Evolutionary conservation across 35 echinoderm and acorn worm species (phyloP).

Genomic region (Apostichopus japonicus): DNA sequence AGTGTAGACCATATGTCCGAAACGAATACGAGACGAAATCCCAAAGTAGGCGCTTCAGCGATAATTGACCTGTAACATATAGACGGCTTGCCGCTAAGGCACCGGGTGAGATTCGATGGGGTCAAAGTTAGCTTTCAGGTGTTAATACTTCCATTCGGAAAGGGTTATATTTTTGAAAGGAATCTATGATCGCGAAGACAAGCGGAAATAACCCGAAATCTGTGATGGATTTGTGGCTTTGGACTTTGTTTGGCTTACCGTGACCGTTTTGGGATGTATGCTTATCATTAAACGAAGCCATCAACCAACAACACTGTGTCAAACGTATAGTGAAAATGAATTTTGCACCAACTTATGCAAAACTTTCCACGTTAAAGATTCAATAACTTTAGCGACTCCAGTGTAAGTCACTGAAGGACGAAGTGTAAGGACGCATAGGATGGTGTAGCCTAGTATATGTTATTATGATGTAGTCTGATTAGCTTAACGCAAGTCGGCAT

Average conservation of each 20-base stretch:
- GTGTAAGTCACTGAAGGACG: too few relatives aligned
- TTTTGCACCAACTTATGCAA: too few relatives aligned
- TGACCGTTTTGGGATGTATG: neutral
- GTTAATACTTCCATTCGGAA: neutral
- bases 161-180: slow-evolving; percentile 1
- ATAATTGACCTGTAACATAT: neutral
- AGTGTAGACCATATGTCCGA: too few relatives aligned
- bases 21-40: too few relatives aligned
- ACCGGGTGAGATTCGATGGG: neutral
- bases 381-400: too few relatives aligned
- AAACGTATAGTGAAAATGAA: too few relatives aligned
- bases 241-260: neutral
- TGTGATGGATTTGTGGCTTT: slow-evolving; percentile 22
- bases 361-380: too few relatives aligned
- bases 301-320: too few relatives aligned
- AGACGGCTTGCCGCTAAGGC: neutral
- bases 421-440: too few relatives aligned
- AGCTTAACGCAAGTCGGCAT: too few relatives aligned
- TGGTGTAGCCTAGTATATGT: too few relatives aligned
- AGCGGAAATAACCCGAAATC: neutral
- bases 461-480: too few relatives aligned
- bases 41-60: neutral
- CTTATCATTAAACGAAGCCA: neutral
- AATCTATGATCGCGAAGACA: neutral
- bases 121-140: slow-evolving; percentile 10